Percentiles rank a stretch among this genome's conserved stretches.
Evolutionary conservation across 2,888 invertebrate genomes (phyloP).

Genomic region (Thera britannica): DNA sequence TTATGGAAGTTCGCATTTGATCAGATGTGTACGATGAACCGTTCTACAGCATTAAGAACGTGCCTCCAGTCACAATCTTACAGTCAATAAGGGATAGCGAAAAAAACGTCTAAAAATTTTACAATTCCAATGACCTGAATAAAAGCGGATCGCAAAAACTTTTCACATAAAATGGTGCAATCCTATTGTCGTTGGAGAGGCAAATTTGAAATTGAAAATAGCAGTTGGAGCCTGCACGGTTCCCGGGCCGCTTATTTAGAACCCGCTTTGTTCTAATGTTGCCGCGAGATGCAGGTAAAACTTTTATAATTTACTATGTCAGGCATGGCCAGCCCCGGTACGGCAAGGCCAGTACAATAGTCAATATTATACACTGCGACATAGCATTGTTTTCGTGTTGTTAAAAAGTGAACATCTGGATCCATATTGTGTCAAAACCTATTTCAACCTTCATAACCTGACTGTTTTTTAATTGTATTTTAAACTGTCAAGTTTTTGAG

Average conservation of each 20-base stretch:
- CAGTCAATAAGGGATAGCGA: conserved; percentile 37
- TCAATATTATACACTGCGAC: no score
- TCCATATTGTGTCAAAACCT: no score
- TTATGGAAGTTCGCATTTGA: not conserved
- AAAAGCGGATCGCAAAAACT: conserved; percentile 61
- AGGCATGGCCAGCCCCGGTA: conserved; percentile 39
- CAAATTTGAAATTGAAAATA: conserved; percentile 80
- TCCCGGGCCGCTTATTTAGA: conserved; percentile 64
- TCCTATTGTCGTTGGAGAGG: conserved; percentile 69
- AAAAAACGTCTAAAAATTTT: conserved; percentile 47
- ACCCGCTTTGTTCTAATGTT: conserved; percentile 66
- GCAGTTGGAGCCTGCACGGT: conserved; percentile 60
- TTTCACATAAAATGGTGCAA: conserved; percentile 68
- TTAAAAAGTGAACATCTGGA: no score
- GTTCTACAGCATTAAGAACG: conserved; percentile 7
- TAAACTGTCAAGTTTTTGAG: no score
- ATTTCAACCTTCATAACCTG: no score
- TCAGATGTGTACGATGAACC: not conserved
- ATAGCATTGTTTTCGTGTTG: no score
- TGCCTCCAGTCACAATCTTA: conserved; percentile 31
- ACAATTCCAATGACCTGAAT: conserved; percentile 60
- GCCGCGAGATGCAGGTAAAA: conserved; percentile 62
- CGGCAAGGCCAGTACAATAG: not conserved
- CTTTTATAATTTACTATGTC: conserved; percentile 63
- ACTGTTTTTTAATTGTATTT: no score